Conservation (phyloP, 2,797 vertebrate species). For the Anguilla pacifica region DNA sequence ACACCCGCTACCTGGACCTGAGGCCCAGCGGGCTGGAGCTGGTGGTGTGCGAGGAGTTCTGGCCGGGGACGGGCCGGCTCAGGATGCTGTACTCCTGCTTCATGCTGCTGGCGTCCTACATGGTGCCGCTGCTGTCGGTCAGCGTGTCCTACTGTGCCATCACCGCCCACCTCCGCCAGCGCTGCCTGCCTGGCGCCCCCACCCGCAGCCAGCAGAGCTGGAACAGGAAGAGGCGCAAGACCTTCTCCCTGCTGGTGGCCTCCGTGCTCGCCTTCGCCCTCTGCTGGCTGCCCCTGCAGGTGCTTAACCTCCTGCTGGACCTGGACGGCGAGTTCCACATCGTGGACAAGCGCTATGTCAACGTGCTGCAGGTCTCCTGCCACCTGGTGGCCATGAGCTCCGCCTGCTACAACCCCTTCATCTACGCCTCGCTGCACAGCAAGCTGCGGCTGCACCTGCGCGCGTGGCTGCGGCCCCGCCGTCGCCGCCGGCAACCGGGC, state of each 20-base stretch:
- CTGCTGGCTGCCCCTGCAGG: conserved; percentile 78
- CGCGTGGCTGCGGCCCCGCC: conserved; percentile 65
- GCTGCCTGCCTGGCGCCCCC: conserved; percentile 67
- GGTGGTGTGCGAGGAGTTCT: conserved; percentile 79
- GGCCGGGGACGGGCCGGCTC: conserved; percentile 66
- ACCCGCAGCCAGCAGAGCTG: conserved; percentile 65
- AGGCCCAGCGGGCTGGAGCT: conserved; percentile 68
- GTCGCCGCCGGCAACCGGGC: conserved; percentile 37
- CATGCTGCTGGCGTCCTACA: conserved; percentile 68
- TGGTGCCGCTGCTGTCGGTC: conserved; percentile 76
- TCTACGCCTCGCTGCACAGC: conserved; percentile 79
- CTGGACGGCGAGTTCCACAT: conserved; percentile 75
- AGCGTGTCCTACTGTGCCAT: conserved; percentile 78
- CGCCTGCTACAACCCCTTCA: conserved; percentile 79
- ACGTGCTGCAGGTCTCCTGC: conserved; percentile 74
- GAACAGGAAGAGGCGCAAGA: conserved; percentile 71
- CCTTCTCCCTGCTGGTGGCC: conserved; percentile 72
- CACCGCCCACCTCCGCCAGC: conserved; percentile 66
- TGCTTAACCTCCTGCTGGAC: conserved; percentile 76
- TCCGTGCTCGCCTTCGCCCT: conserved; percentile 76
- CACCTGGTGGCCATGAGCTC: conserved; percentile 80
- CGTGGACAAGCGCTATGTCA: conserved; percentile 74
- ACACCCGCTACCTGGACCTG: conserved; percentile 72
- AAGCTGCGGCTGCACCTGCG: conserved; percentile 73
- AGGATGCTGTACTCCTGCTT: conserved; percentile 75